Evolutionary conservation across 2,888 invertebrate genomes (phyloP).

Genomic region (Kryphioiulus occultus): DNA sequence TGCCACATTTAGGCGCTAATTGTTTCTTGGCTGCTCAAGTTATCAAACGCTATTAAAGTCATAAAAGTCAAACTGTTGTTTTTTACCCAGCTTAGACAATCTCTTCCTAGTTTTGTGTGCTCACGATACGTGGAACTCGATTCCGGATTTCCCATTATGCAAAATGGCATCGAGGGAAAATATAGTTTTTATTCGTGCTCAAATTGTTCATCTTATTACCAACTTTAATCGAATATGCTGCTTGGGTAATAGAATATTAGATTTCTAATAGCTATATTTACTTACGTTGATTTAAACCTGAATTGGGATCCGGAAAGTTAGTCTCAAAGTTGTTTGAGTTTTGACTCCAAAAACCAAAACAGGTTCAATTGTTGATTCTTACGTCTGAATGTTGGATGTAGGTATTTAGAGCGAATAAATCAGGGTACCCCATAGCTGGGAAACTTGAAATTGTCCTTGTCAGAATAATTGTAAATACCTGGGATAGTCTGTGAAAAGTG

Average conservation of each 20-base stretch:
- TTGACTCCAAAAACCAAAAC: no score
- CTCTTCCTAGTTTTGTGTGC: not conserved
- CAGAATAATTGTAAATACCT: no score
- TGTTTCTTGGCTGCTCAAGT: conserved; percentile 42
- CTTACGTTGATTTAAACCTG: no score
- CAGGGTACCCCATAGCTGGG: no score
- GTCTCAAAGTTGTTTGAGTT: no score
- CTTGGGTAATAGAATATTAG: not conserved
- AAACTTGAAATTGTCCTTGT: no score
- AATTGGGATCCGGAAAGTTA: no score
- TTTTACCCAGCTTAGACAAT: not conserved
- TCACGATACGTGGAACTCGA: not conserved
- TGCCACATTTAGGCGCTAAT: conserved; percentile 45
- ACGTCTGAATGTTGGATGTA: no score
- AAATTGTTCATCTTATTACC: not conserved
- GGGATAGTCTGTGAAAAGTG: no score
- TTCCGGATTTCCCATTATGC: not conserved
- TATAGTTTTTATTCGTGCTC: not conserved
- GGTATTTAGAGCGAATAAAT: no score
- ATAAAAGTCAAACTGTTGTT: not conserved
- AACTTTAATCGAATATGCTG: not conserved
- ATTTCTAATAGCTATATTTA: not conserved
- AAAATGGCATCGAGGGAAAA: conserved; percentile 36
- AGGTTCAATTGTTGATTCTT: no score
- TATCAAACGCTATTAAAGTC: conserved; percentile 38